These are phyloP conservation scores for Myripristis jacobus DNA, from an alignment of 2,797 vertebrate genomes.

Conservation along the genomic window DNA sequence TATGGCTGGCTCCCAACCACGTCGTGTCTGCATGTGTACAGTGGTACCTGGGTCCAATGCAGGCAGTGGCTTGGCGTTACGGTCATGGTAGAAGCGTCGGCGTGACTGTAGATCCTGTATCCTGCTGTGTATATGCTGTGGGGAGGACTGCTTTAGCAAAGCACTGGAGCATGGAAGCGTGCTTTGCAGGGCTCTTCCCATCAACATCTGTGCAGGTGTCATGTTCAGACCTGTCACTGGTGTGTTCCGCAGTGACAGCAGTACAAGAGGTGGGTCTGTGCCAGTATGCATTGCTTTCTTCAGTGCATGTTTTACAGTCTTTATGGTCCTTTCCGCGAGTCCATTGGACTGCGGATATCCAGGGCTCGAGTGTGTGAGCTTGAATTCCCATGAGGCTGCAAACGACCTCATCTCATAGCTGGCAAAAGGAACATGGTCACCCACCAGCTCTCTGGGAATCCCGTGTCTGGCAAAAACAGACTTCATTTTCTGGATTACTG, in stretches of 20 bases:
- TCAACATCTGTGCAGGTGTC: conserved; percentile 45
- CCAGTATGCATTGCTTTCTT: conserved; percentile 8
- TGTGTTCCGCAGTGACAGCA: conserved; percentile 41
- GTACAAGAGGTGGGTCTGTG: conserved; percentile 9
- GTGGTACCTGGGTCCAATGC: background rate
- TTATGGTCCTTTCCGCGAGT: conserved; percentile 15
- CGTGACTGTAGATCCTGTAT: background rate
- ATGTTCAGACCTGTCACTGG: conserved; percentile 35
- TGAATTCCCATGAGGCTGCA: conserved; percentile 11
- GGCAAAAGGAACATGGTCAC: conserved; percentile 39
- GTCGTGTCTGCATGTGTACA: background rate
- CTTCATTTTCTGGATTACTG: conserved; percentile 23
- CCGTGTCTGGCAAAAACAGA: too few relatives aligned
- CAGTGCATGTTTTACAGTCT: conserved; percentile 38
- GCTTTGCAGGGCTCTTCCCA: conserved; percentile 23
- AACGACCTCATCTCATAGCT: conserved; percentile 39
- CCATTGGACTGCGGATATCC: conserved; percentile 21
- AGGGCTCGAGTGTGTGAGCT: conserved; percentile 32
- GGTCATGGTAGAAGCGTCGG: background rate
- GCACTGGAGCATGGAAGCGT: conserved; percentile 3
- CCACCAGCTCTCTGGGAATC: conserved; percentile 19
- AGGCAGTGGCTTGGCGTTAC: background rate
- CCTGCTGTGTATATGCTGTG: background rate
- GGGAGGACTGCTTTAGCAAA: background rate
- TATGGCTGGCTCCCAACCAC: too few relatives aligned